Evolutionary conservation across 2,113 vertebrate genomes (phyloP).

Genomic region (Alouatta palliata): DNA sequence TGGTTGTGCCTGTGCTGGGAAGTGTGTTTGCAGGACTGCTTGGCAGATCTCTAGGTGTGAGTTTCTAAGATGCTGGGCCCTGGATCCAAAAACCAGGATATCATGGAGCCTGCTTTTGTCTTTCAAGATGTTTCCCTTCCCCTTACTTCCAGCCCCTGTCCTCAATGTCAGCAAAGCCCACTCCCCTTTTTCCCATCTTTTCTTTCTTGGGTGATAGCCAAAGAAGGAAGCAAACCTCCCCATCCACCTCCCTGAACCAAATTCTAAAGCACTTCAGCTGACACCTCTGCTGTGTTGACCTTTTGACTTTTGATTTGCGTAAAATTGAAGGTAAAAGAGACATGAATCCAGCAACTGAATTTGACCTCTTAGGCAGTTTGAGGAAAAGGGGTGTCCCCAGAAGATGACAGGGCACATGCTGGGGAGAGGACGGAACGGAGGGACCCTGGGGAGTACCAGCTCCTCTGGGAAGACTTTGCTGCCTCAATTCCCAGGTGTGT

Average conservation of each 20-base stretch:
- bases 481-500: not conserved
- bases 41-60: constrained; percentile 43
- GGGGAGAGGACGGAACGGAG: no score
- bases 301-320: constrained; percentile 5
- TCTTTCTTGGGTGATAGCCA: not conserved
- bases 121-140: not conserved
- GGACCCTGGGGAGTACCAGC: fast-evolving
- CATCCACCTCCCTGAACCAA: not conserved
- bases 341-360: not conserved
- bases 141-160: not conserved
- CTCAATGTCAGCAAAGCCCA: fast-evolving
- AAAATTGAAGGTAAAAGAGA: not conserved
- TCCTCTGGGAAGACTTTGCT: not conserved
- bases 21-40: not conserved
- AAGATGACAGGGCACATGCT: not conserved
- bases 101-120: not conserved
- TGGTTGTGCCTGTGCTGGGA: not conserved
- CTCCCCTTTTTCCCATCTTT: not conserved
- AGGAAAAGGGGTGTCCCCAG: not conserved
- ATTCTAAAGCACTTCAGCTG: not conserved
- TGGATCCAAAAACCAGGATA: not conserved
- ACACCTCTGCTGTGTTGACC: not conserved
- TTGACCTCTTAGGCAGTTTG: not conserved
- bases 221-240: not conserved
- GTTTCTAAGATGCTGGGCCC: not conserved